Evolutionary conservation across 35 echinoderm and acorn worm species (phyloP), one percentile per base, ranked within the genome.

Genomic region (Patiria miniata): DNA sequence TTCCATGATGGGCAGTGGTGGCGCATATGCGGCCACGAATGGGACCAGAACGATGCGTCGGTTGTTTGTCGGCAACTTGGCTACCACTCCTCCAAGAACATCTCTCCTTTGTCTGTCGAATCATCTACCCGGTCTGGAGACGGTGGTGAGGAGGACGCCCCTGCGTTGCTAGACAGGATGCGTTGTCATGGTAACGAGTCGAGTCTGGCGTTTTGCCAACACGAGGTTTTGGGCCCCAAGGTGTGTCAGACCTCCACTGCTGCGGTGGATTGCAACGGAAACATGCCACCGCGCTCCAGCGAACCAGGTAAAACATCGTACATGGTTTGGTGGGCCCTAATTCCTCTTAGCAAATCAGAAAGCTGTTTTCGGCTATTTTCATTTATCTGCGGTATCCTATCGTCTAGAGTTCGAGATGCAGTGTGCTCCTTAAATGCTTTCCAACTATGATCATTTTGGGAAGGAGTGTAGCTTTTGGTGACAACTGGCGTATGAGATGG

Each of bases 31-130:
- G 69, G 30, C 23, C 28, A 89, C 47, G 39, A 39, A n/a, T 91
- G 81, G 81, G 61, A 53, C 65, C 50, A 53, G 3, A 42, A 78
- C 23, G 81, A 91, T 15, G 50, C 89, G 1, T 77, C 39, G 22
- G 89, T 91, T 26, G 40, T 82, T 14, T 90, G 87, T 61, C 33
- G 87, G 17, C 87, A 90, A 39, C 56, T 90, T 73, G 83, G 83
- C 29, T 88, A 77, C 38, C 65, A 36, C 5, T 34, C 65, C 6
- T 9, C 65, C 3, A 36, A 22, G 8, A 73, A 26, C 65, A 73
- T 73, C 8, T 73, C 65, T 16, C 65, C 65, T 14, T 34, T 73
- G 65, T 26, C 65, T 26, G 19, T 34, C 29, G 8, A 26, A 10
- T 73, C 65, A 73, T 14, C 65, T 30, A 34, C 12, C 14, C 14